Base-by-base conservation (phyloP, 2,797 vertebrate species). In the Anableps anableps region DNA sequence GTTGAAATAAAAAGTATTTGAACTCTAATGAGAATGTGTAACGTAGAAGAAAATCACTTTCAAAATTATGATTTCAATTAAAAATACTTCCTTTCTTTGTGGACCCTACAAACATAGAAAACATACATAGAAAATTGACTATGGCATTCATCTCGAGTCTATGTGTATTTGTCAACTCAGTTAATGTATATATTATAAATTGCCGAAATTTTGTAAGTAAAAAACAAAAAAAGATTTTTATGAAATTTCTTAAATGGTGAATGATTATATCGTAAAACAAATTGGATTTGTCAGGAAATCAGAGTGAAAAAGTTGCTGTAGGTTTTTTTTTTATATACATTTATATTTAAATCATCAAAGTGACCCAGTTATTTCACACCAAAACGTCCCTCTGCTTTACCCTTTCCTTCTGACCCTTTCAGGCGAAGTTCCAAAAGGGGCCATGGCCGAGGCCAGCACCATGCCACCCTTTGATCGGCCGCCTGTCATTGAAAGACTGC, bases 401-500 rank as follows among this genome's bases (percentile, higher is more conserved):
- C 43, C 19, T 34, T 6, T 4, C 41, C 19, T 53, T n/a, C 38
- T 79, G 19, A 26, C 79, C 26, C 26, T 38, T 50, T 80, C 16
- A 81, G 97, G 96, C 93, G 98, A 99, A 84, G 93, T 96, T 88
- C 93, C 96, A 88, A 97, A 97, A 94, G 97, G 99, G 84, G 95
- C 94, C 84, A 94, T 97, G 94, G 96, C 96, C 91, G 97, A 98
- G 89, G 94, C 95, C 83, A 94, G 96, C 91, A 93, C 93, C 94
- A 94, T 98, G 95, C 95, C 96, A 81, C 92, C 96, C 90, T 99
- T 98, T 92, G 97, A 99, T 90, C 97, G 98, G 91, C 98, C 98
- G 58, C 97, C 98, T 85, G 98, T 99, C 90, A 99, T 99, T 92
- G 98, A 99, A 94, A 97, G 97, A 93, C 95, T 99, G 91, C 96